Percentiles rank a stretch among this genome's conserved stretches.
phyloP scores from a whole-genome alignment of 2,797 vertebrate species.

The Gorsachius magnificus region DNA sequence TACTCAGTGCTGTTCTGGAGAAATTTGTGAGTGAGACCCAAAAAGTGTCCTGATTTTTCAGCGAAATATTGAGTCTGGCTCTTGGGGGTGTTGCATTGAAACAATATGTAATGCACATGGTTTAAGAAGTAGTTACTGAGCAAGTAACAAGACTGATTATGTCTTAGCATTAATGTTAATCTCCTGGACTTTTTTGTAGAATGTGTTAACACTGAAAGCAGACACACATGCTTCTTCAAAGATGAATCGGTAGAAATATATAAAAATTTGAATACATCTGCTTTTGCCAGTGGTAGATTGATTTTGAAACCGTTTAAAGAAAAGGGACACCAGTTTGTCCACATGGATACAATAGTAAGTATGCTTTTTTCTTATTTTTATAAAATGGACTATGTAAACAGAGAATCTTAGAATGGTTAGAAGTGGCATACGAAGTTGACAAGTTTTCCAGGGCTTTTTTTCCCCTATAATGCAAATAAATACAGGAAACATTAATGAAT shows the following conservation, averaged over 20 bases:
- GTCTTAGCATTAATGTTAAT: not conserved
- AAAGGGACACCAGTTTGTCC: conserved; percentile 77
- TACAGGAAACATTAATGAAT: not conserved
- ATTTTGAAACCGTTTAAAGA: conserved; percentile 75
- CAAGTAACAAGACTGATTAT: not conserved
- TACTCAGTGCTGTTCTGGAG: not conserved
- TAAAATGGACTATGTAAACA: not conserved
- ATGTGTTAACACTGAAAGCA: conserved; percentile 61
- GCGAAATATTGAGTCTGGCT: not conserved
- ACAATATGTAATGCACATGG: not conserved
- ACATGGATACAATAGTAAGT: conserved; percentile 76
- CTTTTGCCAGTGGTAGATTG: conserved; percentile 77
- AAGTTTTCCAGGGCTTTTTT: not conserved
- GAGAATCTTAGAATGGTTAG: not conserved
- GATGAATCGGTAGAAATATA: conserved; percentile 64
- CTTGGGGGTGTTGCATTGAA: not conserved
- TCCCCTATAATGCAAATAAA: not conserved
- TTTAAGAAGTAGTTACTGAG: not conserved
- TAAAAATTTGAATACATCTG: conserved; percentile 70
- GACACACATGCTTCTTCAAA: conserved; percentile 11
- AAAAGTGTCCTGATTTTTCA: not conserved
- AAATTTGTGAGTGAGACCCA: not conserved
- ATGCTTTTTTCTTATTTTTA: not conserved
- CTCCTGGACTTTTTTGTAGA: conserved; percentile 47
- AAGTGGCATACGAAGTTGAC: not conserved